A percentile compares a stretch with the other conserved stretches of the same genome.
phyloP scores from a whole-genome alignment of 2,888 invertebrate genomes.

The Drosophila bunnanda region DNA sequence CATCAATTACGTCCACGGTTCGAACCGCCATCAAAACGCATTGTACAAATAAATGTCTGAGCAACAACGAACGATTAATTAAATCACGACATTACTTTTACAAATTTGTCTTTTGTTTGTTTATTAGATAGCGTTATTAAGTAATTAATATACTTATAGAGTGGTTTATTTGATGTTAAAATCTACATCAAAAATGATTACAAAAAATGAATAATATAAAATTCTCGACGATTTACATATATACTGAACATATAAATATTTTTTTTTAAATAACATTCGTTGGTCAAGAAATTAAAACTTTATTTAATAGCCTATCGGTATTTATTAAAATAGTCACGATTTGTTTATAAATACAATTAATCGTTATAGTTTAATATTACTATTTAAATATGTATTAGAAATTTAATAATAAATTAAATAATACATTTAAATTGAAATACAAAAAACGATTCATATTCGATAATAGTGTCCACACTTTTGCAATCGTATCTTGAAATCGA shows the following conservation, averaged over 20 bases:
- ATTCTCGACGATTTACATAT: no score
- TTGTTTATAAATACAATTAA: no score
- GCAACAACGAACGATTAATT: constrained; percentile 35
- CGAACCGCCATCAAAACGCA: constrained; percentile 55
- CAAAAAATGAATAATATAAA: no score
- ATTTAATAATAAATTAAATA: no score
- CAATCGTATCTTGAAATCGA: neutral
- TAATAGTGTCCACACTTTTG: neutral
- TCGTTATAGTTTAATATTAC: no score
- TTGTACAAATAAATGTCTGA: constrained; percentile 73
- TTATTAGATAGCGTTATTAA: neutral
- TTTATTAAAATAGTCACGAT: no score
- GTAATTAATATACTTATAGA: neutral
- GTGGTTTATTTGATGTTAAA: neutral
- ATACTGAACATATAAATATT: no score
- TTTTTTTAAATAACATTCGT: no score
- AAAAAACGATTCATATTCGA: neutral
- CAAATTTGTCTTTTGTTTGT: neutral
- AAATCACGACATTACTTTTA: constrained; percentile 15
- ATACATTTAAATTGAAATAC: no score
- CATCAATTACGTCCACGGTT: constrained; percentile 57
- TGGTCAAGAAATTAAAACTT: no score
- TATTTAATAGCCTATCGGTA: no score
- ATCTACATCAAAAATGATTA: neutral
- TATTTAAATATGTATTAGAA: no score